phyloP scores from a whole-genome alignment of 2,797 vertebrate species.

The Leptodactylus fallax region DNA sequence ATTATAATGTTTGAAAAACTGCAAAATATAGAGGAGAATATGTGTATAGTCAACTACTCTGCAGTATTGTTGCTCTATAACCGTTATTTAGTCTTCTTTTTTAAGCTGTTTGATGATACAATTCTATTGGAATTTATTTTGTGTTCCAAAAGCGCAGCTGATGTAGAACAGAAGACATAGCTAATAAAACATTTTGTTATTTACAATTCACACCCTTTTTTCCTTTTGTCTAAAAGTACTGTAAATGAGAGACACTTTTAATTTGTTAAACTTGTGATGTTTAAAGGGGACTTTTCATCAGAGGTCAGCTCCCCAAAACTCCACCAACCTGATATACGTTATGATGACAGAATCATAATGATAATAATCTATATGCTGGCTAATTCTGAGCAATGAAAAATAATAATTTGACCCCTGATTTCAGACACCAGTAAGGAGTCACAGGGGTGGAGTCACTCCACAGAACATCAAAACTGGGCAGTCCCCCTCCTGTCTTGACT shows the following conservation, averaged over 20 bases:
- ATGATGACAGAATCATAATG: no score
- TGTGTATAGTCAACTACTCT: not conserved
- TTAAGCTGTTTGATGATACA: conserved; percentile 5
- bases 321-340: no score
- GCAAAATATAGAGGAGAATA: not conserved
- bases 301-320: no score
- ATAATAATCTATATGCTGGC: no score
- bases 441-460: no score
- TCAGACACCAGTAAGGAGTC: no score
- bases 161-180: not conserved
- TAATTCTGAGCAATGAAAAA: no score
- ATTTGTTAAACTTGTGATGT: not conserved
- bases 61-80: not conserved
- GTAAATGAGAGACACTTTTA: not conserved
- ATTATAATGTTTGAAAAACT: no score
- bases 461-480: no score
- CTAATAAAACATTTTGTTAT: not conserved
- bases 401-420: no score
- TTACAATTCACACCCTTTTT: conserved; percentile 32
- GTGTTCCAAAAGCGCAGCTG: not conserved
- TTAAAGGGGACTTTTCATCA: no score
- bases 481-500: no score
- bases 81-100: not conserved
- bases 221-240: not conserved
- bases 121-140: conserved; percentile 16